phyloP scores from a whole-genome alignment of 2,797 vertebrate genomes.

The Manis javanica region DNA sequence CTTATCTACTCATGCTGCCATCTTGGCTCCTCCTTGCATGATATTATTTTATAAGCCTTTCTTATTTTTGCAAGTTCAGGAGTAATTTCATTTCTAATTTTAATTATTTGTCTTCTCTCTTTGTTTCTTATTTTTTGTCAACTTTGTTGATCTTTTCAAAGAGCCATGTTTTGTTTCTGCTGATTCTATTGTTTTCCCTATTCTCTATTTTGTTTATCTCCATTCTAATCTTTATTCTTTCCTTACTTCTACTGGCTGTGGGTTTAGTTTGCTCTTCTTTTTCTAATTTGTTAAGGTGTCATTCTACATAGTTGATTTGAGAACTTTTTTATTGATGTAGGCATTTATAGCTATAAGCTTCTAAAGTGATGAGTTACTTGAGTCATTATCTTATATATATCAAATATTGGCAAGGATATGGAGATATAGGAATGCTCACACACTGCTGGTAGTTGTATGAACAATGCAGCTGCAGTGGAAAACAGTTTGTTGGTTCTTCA shows the following conservation, averaged over 20 bases:
- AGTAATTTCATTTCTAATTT: not conserved
- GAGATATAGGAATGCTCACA: not conserved
- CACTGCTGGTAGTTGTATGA: not conserved
- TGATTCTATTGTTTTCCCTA: not conserved
- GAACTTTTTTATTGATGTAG: not conserved
- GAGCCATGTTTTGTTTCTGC: not conserved
- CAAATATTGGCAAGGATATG: not conserved
- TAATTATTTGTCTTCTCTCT: not conserved
- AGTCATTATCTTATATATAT: not conserved
- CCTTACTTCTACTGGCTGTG: not conserved
- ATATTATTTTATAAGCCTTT: not conserved
- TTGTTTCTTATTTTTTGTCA: not conserved
- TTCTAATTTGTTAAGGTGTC: not conserved
- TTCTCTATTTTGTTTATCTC: not conserved
- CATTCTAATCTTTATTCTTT: not conserved
- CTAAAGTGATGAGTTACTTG: not conserved
- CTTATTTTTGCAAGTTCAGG: not conserved
- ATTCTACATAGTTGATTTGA: not conserved
- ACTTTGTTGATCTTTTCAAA: not conserved
- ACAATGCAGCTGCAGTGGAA: not conserved
- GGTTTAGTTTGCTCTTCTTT: not conserved
- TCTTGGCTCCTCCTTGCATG: too few relatives aligned
- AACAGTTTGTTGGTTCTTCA: not conserved
- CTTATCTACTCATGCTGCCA: too few relatives aligned
- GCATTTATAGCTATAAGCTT: not conserved